Evolutionary conservation across 1,140 invertebrate genomes (phyloP).

Genomic region (Atta texana): DNA sequence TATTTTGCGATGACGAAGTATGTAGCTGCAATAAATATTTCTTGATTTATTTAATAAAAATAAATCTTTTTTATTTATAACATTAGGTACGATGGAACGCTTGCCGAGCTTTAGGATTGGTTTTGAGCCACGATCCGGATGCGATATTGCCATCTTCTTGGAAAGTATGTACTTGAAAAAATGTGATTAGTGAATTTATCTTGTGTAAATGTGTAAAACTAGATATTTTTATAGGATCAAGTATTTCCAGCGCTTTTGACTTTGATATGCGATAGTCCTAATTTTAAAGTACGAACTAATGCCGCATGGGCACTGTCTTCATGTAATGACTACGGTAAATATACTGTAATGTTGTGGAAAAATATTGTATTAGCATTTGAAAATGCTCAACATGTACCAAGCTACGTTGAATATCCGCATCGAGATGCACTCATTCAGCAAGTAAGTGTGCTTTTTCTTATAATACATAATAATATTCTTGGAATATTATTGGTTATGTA

Average conservation of each 20-base stretch:
- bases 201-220: conserved; percentile 25
- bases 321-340: conserved; percentile 88
- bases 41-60: conserved; percentile 15
- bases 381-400: conserved; percentile 91
- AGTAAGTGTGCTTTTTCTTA: conserved; percentile 78
- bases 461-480: conserved; percentile 15
- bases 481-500: neutral
- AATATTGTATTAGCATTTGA: conserved; percentile 90
- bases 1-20: neutral
- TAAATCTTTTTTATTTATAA: conserved; percentile 33
- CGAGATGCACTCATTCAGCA: conserved; percentile 91
- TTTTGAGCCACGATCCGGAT: conserved; percentile 82
- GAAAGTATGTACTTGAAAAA: conserved; percentile 78
- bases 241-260: conserved; percentile 86
- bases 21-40: neutral
- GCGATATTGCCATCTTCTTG: conserved; percentile 80
- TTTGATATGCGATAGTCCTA: conserved; percentile 87
- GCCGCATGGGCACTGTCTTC: conserved; percentile 91
- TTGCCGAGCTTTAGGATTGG: conserved; percentile 93
- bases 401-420: conserved; percentile 93
- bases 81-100: conserved; percentile 94
- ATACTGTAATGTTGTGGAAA: conserved; percentile 89
- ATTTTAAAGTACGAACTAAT: conserved; percentile 93
- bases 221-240: conserved; percentile 82
- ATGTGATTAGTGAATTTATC: conserved; percentile 16